phyloP scores from a whole-genome alignment of 2,113 vertebrate genomes.

The Ophiodon elongatus region DNA sequence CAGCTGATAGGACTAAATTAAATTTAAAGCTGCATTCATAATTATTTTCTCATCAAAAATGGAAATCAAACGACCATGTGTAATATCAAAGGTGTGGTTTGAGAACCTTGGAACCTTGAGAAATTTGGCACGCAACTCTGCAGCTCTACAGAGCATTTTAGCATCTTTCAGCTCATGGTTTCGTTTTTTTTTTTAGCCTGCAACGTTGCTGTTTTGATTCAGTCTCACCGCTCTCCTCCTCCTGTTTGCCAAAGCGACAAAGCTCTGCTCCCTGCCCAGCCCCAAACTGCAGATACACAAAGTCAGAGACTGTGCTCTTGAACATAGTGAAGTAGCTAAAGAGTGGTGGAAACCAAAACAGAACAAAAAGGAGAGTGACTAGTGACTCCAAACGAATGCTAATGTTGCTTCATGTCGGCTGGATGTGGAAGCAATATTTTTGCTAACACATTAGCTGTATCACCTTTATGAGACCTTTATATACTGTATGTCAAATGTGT shows the following conservation, averaged over 20 bases:
- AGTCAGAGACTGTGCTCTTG: background rate
- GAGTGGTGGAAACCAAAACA: background rate
- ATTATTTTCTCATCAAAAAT: background rate
- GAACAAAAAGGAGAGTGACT: background rate
- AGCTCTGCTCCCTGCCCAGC: too few relatives aligned
- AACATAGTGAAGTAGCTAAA: too few relatives aligned
- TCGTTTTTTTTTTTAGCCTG: background rate
- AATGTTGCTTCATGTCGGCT: background rate
- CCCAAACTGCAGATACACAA: background rate
- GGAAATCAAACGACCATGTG: background rate
- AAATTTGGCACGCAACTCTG: too few relatives aligned
- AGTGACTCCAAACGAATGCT: background rate
- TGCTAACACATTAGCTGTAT: background rate
- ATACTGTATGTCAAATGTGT: background rate
- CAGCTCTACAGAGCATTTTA: background rate
- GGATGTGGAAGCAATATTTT: background rate
- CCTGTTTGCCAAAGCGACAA: too few relatives aligned
- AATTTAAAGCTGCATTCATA: background rate
- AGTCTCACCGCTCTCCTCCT: too few relatives aligned
- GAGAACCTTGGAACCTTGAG: too few relatives aligned
- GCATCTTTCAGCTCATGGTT: background rate
- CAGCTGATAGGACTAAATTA: background rate
- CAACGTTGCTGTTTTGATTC: background rate
- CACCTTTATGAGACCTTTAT: background rate
- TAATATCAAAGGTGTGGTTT: background rate